Conservation (phyloP, 2,888 invertebrate species). For the Nesidiocoris tenuis region DNA sequence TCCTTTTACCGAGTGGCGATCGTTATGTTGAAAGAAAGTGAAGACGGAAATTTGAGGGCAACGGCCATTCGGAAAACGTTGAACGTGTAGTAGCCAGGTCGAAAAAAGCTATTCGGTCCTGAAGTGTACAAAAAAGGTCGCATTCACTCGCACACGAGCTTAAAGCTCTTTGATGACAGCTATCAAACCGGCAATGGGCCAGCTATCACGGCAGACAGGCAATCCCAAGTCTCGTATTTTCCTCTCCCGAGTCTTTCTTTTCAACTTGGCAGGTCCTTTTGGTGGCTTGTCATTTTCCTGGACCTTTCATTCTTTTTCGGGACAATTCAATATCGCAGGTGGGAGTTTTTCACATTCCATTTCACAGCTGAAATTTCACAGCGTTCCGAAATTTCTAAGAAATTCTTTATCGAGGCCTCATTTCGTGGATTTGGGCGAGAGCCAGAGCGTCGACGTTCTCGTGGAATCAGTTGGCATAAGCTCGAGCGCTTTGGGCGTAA, state of each 20-base stretch:
- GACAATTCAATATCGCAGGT: background rate
- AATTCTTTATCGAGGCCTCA: no score
- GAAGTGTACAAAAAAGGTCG: background rate
- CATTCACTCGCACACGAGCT: background rate
- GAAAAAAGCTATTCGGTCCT: background rate
- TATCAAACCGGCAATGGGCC: background rate
- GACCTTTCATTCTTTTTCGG: background rate
- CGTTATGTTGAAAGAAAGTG: background rate
- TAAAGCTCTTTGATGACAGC: background rate
- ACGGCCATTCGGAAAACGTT: background rate
- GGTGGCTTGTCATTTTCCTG: background rate
- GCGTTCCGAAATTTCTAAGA: no score
- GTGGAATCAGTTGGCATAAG: no score
- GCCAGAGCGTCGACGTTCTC: no score
- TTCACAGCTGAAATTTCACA: no score
- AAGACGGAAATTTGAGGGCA: background rate
- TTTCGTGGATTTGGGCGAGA: no score
- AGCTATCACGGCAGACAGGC: background rate
- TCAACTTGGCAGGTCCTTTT: background rate
- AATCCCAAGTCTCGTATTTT: background rate
- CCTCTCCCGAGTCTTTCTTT: background rate
- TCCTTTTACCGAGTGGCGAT: background rate
- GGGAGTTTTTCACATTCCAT: no score
- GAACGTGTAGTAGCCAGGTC: background rate
- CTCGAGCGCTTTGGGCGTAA: no score